Base-by-base conservation (phyloP, 2,797 vertebrate genomes). In the Cynopterus sphinx region DNA sequence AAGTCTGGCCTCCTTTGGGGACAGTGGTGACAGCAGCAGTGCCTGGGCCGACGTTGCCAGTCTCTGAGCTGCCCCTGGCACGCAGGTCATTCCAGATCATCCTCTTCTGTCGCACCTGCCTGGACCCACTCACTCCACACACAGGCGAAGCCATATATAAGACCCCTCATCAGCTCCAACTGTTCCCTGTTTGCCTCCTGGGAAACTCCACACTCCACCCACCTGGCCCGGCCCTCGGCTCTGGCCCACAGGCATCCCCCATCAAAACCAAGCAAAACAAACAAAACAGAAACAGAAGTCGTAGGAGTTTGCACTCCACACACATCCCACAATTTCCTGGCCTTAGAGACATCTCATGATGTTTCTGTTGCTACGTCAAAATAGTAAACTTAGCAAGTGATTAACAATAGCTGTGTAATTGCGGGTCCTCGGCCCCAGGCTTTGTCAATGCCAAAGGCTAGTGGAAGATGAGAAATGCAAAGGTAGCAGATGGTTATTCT, bases 41-140 rank as follows among this genome's bases (percentile, higher is more conserved):
- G 0, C 11, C 16, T 51, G 41, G 46, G 2, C 17, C 6, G 1
- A 61, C 28, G 22, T 1, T 6, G 4, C 10, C 26, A 2, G 3
- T 53, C 7, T 65, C 28, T 43, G 28, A 21, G 36, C 21, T 53
- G 10, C 7, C 13, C 13, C 6, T 65, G 57, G 43, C 21, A 15
- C 2, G 71, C 17, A 83, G 21, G 21, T 9, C 15, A 15, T 77
- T 33, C 46, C 36, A 41, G 36, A 31, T 2, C 22, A 21, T n/a
- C 3, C 28, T 74, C 46, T n/a, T 33, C 9, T 43, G 21, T 4
- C n/a, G n/a, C n/a, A n/a, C n/a, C n/a, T n/a, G n/a, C n/a, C n/a
- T n/a, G 26, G 46, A 65, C 28, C 3, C 3, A 28, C 9, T 41
- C 49, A 22, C 26, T 39, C 21, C 53, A 17, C 10, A 33, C 39